Base-by-base conservation (phyloP, 2,113 vertebrate genomes). In the Zapus hudsonius region DNA sequence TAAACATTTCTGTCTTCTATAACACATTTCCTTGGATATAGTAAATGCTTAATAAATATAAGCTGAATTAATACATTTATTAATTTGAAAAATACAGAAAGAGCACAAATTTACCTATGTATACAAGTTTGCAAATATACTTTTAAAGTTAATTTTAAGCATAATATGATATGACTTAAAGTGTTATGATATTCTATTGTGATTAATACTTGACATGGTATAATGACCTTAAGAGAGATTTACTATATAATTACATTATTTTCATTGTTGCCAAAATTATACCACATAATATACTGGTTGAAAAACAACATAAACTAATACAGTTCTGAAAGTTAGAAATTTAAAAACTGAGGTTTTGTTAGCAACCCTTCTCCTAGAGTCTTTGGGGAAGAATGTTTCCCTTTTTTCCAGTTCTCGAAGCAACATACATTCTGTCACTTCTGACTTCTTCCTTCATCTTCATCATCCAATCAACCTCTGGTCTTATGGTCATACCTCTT, bases 21-120 rank as follows among this genome's bases (percentile, higher is more conserved):
- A 57, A 90, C 16, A 33, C 23, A 64, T 7, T n/a, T 38, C 27
- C 83, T 90, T 90, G 44, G 10, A 47, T 47, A 47, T 47, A 47
- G 47, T 47, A 83, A 10, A 70, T 89, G 38, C 59, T 92, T 76
- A 69, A 61, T 85, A 22, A 90, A n/a, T 61, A 63, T 80, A 64
- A 83, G 33, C 23, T 8, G 16, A 90, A 63, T 47, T 25, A 87
- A 55, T 63, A 69, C 23, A 29, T 61, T 4, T 73, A 64, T 57
- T 90, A 90, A 87, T 83, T 83, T 83, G 13, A 87, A 47, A 90
- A 87, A n/a, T 76, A 44, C 72, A 38, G 36, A 82, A 64, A 76
- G 9, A 3, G 23, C 42, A 83, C 1, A 78, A 38, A 83, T 75
- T 44, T 78, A 38, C n/a, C 17, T 89, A 55, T 4, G 66, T 84